A percentile compares a stretch with the other conserved stretches of the same genome.
Conservation (phyloP, 2,888 invertebrate genomes). For the Cinara cedri region DNA sequence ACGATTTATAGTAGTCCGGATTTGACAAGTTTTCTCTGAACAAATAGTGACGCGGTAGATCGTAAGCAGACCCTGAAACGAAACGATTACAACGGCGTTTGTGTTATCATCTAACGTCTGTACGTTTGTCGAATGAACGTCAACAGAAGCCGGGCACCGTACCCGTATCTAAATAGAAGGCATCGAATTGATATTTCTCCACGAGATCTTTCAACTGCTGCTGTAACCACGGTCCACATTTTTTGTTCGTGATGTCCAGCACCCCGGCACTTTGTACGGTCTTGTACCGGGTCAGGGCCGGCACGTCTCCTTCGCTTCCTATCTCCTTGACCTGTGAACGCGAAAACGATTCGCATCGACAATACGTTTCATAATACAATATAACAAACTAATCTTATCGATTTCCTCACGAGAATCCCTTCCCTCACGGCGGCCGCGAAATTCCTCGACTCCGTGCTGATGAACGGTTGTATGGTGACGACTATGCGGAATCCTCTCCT, state of each 20-base stretch:
- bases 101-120: neutral
- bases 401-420: slow-evolving; percentile 70
- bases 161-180: slow-evolving; percentile 83
- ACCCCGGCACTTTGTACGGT: slow-evolving; percentile 81
- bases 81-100: neutral
- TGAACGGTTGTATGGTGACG: slow-evolving; percentile 88
- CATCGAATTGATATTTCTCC: slow-evolving; percentile 79
- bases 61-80: slow-evolving; percentile 70
- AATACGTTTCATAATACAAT: neutral
- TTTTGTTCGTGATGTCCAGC: slow-evolving; percentile 84
- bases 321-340: slow-evolving; percentile 68
- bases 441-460: slow-evolving; percentile 82
- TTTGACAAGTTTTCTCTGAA: slow-evolving; percentile 73
- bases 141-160: neutral
- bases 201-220: slow-evolving; percentile 75
- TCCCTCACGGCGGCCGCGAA: slow-evolving; percentile 81
- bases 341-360: neutral
- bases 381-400: neutral
- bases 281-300: slow-evolving; percentile 81
- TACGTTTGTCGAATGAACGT: neutral
- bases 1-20: slow-evolving; percentile 82
- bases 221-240: slow-evolving; percentile 80
- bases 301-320: slow-evolving; percentile 78
- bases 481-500: slow-evolving; percentile 85
- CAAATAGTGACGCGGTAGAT: slow-evolving; percentile 85